Percentiles rank a stretch among this genome's conserved stretches.
Conservation (phyloP, 1,140 invertebrate species). For the Drosophila ercepeae region DNA sequence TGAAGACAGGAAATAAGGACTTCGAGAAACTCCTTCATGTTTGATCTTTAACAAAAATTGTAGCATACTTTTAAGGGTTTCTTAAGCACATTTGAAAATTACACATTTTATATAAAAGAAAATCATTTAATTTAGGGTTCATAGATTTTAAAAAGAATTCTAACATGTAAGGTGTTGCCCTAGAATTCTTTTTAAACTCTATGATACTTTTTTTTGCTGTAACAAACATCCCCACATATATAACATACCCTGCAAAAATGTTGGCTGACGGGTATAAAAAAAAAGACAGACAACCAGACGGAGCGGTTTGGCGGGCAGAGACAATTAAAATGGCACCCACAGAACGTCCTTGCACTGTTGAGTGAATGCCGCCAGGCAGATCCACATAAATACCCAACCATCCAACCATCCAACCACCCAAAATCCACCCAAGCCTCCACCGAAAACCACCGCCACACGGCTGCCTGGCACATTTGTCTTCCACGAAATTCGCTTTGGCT, state of each 20-base stretch:
- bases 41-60: not conserved
- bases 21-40: not conserved
- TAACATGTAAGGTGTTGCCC: too few species aligned
- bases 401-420: conserved; percentile 8
- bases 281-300: conserved; percentile 35
- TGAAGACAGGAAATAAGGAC: not conserved
- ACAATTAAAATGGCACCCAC: conserved; percentile 79
- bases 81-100: too few species aligned
- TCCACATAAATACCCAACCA: conserved; percentile 24
- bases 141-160: too few species aligned
- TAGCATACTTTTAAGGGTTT: not conserved
- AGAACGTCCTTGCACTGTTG: conserved; percentile 73
- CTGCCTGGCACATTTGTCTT: conserved; percentile 71
- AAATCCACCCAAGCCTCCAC: not conserved
- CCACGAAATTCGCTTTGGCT: conserved; percentile 78
- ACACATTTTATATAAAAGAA: too few species aligned
- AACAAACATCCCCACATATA: too few species aligned
- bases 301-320: conserved; percentile 41
- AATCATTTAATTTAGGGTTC: too few species aligned
- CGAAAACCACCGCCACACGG: conserved; percentile 17
- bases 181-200: too few species aligned
- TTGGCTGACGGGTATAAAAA: not conserved
- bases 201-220: too few species aligned
- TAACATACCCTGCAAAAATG: not conserved
- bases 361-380: conserved; percentile 54